Evolutionary conservation across 2,888 invertebrate species (phyloP).

Genomic region (Patella pellucida): DNA sequence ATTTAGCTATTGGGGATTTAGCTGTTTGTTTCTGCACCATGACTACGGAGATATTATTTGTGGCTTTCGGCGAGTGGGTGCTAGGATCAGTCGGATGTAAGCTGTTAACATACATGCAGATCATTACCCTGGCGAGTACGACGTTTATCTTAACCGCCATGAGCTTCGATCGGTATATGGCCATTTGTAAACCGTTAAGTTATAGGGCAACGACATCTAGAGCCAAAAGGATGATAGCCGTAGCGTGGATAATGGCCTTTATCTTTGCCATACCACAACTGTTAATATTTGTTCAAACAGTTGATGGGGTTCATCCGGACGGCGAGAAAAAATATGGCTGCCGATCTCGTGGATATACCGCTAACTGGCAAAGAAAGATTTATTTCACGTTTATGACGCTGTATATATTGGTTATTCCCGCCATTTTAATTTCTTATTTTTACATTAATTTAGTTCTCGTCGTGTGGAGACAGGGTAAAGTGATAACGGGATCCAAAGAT

Average conservation of each 20-base stretch:
- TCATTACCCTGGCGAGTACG: slow-evolving; percentile 71
- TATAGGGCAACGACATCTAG: slow-evolving; percentile 61
- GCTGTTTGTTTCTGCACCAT: slow-evolving; percentile 71
- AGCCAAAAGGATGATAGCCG: slow-evolving; percentile 67
- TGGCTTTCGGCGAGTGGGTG: slow-evolving; percentile 72
- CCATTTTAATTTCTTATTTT: slow-evolving; percentile 70
- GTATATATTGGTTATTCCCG: slow-evolving; percentile 71
- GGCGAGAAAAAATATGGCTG: slow-evolving; percentile 65
- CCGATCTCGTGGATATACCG: slow-evolving; percentile 70
- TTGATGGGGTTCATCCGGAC: slow-evolving; percentile 61
- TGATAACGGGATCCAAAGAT: slow-evolving; percentile 32
- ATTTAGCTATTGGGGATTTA: slow-evolving; percentile 71
- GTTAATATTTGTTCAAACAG: slow-evolving; percentile 69
- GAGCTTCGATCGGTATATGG: slow-evolving; percentile 71
- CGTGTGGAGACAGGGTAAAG: slow-evolving; percentile 68
- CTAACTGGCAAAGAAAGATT: slow-evolving; percentile 71
- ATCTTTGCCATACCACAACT: slow-evolving; percentile 70
- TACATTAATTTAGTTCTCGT: slow-evolving; percentile 71
- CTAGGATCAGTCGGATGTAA: slow-evolving; percentile 70
- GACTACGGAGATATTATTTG: slow-evolving; percentile 72
- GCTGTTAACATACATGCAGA: slow-evolving; percentile 70
- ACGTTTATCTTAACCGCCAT: slow-evolving; percentile 72
- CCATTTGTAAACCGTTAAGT: slow-evolving; percentile 70
- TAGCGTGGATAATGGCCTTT: slow-evolving; percentile 70
- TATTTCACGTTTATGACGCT: slow-evolving; percentile 71